Conservation (phyloP, 1,140 invertebrate species). For the Paramacrobiotus metropolitanus region DNA sequence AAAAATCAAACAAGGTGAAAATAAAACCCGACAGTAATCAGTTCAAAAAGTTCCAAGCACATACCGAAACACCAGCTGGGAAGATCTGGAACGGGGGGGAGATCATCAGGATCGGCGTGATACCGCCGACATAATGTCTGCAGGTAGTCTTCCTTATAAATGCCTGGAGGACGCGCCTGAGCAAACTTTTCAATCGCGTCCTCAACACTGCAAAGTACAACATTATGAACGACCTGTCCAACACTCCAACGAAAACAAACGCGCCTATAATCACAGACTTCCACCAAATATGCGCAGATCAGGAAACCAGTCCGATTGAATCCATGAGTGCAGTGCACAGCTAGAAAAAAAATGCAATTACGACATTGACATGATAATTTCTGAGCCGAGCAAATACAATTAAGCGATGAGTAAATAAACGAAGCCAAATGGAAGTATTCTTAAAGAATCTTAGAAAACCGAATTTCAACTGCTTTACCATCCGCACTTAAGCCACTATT, state of each 20-base stretch:
- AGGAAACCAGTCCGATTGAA: conserved; percentile 92
- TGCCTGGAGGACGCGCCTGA: conserved; percentile 32
- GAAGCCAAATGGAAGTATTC: too few relatives aligned
- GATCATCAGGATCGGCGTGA: conserved; percentile 48
- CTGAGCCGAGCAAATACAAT: conserved; percentile 7
- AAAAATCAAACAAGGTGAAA: too few relatives aligned
- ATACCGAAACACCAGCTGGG: conserved; percentile 59
- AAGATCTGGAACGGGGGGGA: conserved; percentile 37
- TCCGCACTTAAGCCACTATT: too few relatives aligned
- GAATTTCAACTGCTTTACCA: too few relatives aligned
- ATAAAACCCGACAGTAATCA: too few relatives aligned
- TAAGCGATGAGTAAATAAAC: too few relatives aligned
- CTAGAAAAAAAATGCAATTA: conserved; percentile 21
- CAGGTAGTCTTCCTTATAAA: conserved; percentile 43
- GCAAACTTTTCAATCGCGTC: conserved; percentile 53
- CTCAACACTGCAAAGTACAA: conserved; percentile 41
- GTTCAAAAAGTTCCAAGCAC: too few relatives aligned
- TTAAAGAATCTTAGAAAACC: too few relatives aligned
- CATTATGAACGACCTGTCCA: not conserved
- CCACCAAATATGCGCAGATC: conserved; percentile 66
- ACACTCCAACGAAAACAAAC: not conserved
- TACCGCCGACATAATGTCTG: conserved; percentile 27
- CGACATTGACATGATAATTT: conserved; percentile 11
- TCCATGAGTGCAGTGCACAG: conserved; percentile 93
- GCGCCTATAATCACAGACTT: conserved; percentile 33